Evolutionary conservation across 2,797 vertebrate genomes (phyloP), one percentile per base, ranked within the genome.

Genomic region (Pseudochaenichthys georgianus): DNA sequence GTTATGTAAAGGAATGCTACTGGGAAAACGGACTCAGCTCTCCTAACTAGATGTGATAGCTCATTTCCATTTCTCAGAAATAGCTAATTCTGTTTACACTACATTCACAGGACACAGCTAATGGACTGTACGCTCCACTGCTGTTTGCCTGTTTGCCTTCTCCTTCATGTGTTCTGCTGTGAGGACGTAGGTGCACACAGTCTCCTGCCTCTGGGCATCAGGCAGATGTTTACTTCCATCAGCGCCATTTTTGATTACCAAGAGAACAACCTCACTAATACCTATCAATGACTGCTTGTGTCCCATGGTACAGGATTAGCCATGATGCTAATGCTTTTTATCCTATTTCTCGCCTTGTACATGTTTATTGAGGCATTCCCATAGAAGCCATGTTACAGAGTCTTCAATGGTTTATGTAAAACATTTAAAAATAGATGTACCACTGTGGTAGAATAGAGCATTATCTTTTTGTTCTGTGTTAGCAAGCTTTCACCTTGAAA

Each of bases 51-150:
- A 87, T 86, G 60, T 73, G 82, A 86, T 70, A 13, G 80, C 69
- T 87, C 66, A 78, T 89, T 89, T 82, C 65, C 69, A 77, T 87
- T 65, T 55, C 67, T 79, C 76, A 61, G 52, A 81, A 76, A 50
- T 70, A 54, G 60, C 80, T 77, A 74, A 78, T 82, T 81, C 47
- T 76, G 67, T 86, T 80, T 65, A 80, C 31, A 21, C 51, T 43
- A 51, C 19, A 46, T 79, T 88, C 64, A 52, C 69, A 47, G 55
- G 17, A 43, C 69, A 58, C 82, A 34, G 62, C 47, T 65, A 63
- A 61, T 47, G 52, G 16, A 34, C 34, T 48, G 53, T 19, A 38
- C 34, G 34, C 34, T 38, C 45, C 59, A 64, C 76, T 70, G 72
- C 52, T 68, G 21, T 38, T 9, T 38, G 34, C 34, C 21, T 21